Percentiles rank a stretch among this genome's conserved stretches.
phyloP scores from a whole-genome alignment of 2,888 invertebrate genomes.

The Biston betularia region DNA sequence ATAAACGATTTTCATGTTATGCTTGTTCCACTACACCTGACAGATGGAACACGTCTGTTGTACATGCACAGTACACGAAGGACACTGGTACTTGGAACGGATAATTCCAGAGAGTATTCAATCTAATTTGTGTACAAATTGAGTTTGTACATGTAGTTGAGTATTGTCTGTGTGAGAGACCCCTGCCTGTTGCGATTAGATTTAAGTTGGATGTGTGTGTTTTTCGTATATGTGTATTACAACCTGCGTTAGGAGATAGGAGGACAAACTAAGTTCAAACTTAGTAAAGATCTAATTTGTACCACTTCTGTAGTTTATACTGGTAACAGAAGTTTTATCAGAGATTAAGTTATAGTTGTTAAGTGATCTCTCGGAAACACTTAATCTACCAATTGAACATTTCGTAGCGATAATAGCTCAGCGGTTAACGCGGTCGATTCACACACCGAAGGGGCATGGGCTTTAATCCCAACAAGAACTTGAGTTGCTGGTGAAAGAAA shows the following conservation, averaged over 20 bases:
- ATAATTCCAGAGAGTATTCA: slow-evolving; percentile 16
- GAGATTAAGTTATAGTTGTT: background rate
- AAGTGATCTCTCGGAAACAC: slow-evolving; percentile 8
- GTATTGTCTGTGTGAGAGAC: slow-evolving; percentile 1
- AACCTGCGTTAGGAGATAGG: too few relatives aligned
- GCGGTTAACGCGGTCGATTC: too few relatives aligned
- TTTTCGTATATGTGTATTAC: too few relatives aligned
- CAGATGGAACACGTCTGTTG: slow-evolving; percentile 8
- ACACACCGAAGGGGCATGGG: too few relatives aligned
- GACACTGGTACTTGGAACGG: background rate
- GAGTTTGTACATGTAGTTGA: slow-evolving; percentile 13
- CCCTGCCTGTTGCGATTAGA: slow-evolving; percentile 8
- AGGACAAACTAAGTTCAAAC: background rate
- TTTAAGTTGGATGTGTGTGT: slow-evolving; percentile 5
- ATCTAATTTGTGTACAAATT: slow-evolving; percentile 22
- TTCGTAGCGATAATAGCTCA: too few relatives aligned
- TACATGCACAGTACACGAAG: slow-evolving; percentile 12
- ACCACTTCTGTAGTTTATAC: background rate
- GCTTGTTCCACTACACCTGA: background rate
- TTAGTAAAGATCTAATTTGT: background rate
- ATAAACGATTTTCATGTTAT: background rate
- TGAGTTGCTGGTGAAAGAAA: too few relatives aligned
- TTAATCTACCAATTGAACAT: too few relatives aligned
- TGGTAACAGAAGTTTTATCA: background rate
- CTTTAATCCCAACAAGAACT: too few relatives aligned